Evolutionary conservation across 2,113 vertebrate species (phyloP).

Genomic region (Crotalus viridis): DNA sequence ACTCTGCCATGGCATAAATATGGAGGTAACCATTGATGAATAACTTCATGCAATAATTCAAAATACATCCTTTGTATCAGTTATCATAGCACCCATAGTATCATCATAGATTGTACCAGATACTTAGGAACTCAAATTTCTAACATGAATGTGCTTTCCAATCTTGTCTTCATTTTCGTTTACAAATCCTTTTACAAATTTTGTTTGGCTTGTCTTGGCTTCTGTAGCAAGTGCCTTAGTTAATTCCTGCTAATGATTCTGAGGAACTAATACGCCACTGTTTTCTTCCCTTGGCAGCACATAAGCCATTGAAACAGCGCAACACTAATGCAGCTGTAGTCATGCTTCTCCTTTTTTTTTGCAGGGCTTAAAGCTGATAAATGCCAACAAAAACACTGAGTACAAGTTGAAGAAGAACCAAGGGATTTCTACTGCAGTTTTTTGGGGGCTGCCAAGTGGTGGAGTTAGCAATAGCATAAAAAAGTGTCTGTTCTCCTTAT

Average conservation of each 20-base stretch:
- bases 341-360: neutral
- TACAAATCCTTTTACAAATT: neutral
- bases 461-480: neutral
- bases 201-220: neutral
- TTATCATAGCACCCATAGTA: neutral
- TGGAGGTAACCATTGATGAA: neutral
- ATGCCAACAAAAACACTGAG: neutral
- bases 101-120: neutral
- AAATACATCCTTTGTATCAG: neutral
- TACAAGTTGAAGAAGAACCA: neutral
- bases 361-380: neutral
- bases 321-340: neutral
- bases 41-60: neutral
- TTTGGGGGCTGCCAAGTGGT: neutral
- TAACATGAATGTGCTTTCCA: neutral
- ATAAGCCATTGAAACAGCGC: neutral
- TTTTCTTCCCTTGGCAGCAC: neutral
- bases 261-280: neutral
- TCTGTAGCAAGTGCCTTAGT: neutral
- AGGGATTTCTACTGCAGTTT: neutral
- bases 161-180: neutral
- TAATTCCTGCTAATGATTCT: neutral
- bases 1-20: neutral
- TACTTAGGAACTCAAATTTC: neutral
- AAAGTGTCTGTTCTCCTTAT: neutral